Conservation (phyloP, 2,797 vertebrate genomes). For the Botia almorhae region DNA sequence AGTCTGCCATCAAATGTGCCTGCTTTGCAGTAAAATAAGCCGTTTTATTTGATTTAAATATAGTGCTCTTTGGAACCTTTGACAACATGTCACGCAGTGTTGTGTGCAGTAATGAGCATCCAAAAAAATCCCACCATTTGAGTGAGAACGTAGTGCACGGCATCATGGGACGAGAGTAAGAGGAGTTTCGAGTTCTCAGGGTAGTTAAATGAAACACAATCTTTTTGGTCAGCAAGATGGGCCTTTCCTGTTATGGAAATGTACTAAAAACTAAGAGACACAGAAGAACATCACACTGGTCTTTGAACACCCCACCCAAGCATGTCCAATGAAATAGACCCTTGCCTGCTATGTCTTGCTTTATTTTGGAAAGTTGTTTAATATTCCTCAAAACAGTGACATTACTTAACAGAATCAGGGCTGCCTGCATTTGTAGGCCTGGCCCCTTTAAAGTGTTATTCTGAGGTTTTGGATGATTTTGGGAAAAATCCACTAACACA, state of each 20-base stretch:
- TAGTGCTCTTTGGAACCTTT: conserved; percentile 41
- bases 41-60: conserved; percentile 62
- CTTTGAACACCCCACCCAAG: conserved; percentile 24
- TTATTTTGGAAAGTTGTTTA: conserved; percentile 33
- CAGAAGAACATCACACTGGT: conserved; percentile 39
- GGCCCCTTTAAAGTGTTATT: background rate
- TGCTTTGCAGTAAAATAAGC: conserved; percentile 55
- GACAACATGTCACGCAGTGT: conserved; percentile 7
- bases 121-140: conserved; percentile 66
- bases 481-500: no score
- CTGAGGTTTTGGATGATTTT: background rate
- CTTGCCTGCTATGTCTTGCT: conserved; percentile 32
- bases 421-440: conserved; percentile 1
- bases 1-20: conserved; percentile 44
- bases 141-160: conserved; percentile 58
- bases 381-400: conserved; percentile 2
- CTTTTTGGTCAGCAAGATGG: conserved; percentile 45
- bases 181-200: conserved; percentile 38
- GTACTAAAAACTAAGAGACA: conserved; percentile 35
- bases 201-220: conserved; percentile 41
- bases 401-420: background rate
- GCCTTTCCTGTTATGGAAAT: conserved; percentile 62
- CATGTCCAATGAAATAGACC: conserved; percentile 28
- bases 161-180: conserved; percentile 38
- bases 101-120: conserved; percentile 53